Evolutionary conservation across 2,888 invertebrate genomes (phyloP).

Genomic region (Folsomia candida): DNA sequence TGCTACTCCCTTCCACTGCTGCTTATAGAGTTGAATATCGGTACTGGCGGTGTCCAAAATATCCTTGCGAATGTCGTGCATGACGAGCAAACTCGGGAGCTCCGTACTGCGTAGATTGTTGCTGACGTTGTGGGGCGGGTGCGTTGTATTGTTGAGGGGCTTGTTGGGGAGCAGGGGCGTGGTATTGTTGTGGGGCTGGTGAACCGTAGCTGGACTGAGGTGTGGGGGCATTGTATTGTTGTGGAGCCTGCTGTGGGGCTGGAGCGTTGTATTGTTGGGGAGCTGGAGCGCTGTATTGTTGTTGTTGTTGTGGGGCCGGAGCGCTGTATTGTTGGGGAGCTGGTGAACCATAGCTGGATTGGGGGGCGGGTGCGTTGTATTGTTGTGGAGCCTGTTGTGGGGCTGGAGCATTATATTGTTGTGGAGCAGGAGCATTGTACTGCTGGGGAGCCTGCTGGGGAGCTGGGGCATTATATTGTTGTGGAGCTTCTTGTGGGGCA

Average conservation of each 20-base stretch:
- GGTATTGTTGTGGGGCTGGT: not conserved
- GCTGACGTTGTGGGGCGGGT: conserved; percentile 25
- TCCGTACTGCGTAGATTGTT: not conserved
- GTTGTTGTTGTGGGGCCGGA: conserved; percentile 23
- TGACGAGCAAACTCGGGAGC: too few species aligned
- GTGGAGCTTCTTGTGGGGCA: conserved; percentile 27
- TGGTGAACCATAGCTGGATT: not conserved
- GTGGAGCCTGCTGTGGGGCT: conserved; percentile 12
- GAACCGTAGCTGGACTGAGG: not conserved
- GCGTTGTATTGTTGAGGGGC: conserved; percentile 32
- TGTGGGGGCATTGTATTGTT: not conserved
- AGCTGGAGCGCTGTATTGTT: conserved; percentile 5
- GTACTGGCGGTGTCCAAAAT: too few species aligned
- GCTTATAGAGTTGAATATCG: too few species aligned
- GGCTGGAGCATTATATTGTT: conserved; percentile 22
- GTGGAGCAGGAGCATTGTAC: conserved; percentile 19
- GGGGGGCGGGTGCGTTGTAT: conserved; percentile 7
- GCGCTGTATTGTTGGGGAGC: conserved; percentile 22
- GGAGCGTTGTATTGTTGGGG: conserved; percentile 11
- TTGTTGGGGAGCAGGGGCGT: conserved; percentile 22
- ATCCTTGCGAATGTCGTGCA: too few species aligned
- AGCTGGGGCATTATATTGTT: conserved; percentile 9
- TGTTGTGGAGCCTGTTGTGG: conserved; percentile 18
- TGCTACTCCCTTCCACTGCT: too few species aligned
- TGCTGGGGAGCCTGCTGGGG: conserved; percentile 11